Evolutionary conservation across 2,113 vertebrate genomes (phyloP), one percentile per base, ranked within the genome.

Genomic region (Clarias magur): DNA sequence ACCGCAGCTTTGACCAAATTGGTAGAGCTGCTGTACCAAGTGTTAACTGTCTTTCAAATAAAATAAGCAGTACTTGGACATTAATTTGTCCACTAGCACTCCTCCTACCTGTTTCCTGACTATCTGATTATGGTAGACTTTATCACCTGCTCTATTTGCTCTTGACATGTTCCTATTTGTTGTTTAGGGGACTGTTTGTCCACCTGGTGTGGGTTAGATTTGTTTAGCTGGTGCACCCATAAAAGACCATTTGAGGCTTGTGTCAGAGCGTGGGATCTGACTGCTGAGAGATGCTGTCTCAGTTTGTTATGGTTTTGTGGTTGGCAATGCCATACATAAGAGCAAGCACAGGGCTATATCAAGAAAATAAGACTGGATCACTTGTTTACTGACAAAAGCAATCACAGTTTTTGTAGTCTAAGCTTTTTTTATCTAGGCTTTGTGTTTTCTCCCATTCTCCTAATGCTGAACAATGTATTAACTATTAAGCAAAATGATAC

Each of bases 201-300:
- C 94, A 95, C 92, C 94, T 95, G 94, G 93, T 90, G 86, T 86
- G 87, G 89, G 89, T 93, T 94, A 92, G 89, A 91, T 93, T 93
- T 92, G 73, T 13, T 86, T 90, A 92, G 90, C 88, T 89, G 86
- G 72, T 73, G 84, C 78, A 81, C 89, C 81, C 65, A 80, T 86
- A 56, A 70, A 76, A 27, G 70, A 85, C 82, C 17, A 59, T 48
- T 84, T 80, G 19, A 48, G 10, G 34, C 11, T 10, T 63, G 54
- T 85, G 91, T 86, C 80, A 54, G 30, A 73, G 82, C 23, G 38
- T 57, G 82, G 57, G 80, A 68, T n/a, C 9, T 57, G 48, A 34
- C 70, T 27, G 42, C 25, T 65, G 84, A 89, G 82, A 83, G 85
- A 89, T 42, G 57, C 85, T 88, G 85, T 8, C 27, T 85, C 80